Base-by-base conservation (phyloP, 2,113 vertebrate genomes). In the Heloderma charlesbogerti region DNA sequence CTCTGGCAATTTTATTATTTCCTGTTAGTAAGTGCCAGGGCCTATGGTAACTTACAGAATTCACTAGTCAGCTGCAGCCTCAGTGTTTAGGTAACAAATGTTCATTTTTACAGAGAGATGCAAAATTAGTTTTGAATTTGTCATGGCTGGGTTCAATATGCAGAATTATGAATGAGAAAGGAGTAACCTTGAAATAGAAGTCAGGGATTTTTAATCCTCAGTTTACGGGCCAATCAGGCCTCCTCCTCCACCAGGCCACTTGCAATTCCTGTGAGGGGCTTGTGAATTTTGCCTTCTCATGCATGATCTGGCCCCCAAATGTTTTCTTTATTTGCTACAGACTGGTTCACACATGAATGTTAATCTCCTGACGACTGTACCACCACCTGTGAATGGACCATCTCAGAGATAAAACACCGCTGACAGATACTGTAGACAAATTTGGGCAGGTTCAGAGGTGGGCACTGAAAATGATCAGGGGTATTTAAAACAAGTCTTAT, bases 1-100 rank as follows among this genome's bases (percentile, higher is more conserved):
- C 88, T 93, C 86, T 13, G 60, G 71, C 94, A 97, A 95, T 95
- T 86, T 95, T 97, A 97, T 95, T 95, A 95, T 97, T 97, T 98
- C 96, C 97, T 96, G 95, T 92, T 95, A 95, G 90, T 18, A 34
- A 95, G 88, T 87, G 90, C 37, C 10, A 74, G 89, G 95, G 96
- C 96, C 97, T 94, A 67, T 29, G 89, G 92, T 94, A 93, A 93
- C 71, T 91, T 96, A 72, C 60, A 77, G 90, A 95, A 95, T 90
- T 93, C 87, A 69, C 75, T 89, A 92, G 72, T 89, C 88, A 92
- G 94, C 83, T 89, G 31, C 75, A 91, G 92, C 71, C 20, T 89
- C 84, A 94, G 92, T 94, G 88, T 40, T 9, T 90, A 91, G 0
- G 4, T 88, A 90, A 92, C 79, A 2, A 40, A 37, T 48, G 45